Evolutionary conservation across 1,140 invertebrate genomes (phyloP), one percentile per base, ranked within the genome.

Genomic region (Drosophila sp.): DNA sequence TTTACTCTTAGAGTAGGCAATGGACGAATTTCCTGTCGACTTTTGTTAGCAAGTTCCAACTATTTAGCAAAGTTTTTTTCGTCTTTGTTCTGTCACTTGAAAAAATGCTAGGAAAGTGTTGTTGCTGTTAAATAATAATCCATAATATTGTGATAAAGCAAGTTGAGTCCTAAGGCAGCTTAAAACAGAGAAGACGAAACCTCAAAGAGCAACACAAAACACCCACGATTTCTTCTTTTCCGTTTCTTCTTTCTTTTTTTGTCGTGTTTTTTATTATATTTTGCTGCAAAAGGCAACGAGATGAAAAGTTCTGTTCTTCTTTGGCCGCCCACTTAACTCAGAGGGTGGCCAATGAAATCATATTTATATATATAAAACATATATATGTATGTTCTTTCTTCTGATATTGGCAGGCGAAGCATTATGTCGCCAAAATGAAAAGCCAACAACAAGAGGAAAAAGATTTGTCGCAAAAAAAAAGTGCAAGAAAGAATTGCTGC

Each of bases 381-480:
- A 27, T 50, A 27, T 27, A 3, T 3, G 17, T n/a, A 32, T 56
- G 5, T n/a, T 32, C 1, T 50, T 25, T 27, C 44, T 27, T 50
- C 44, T 50, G 23, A 50, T 27, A 50, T 50, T 50, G 44, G 44
- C 44, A 44, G 10, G 17, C 41, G 17, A 44, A 44, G 4, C 17
- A 23, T 47, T 47, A 23, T 47, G 44, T 47, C 44, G 44, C 44
- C 44, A 47, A 47, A 47, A 47, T 47, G 44, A 2, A 44, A n/a
- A n/a, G 4, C 10, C 17, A 47, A 47, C 50, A 54, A 54, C 25
- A 54, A 55, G 5, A n/a, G 23, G 54, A 1, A 38, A 23, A 17
- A 60, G 10, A 41, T 11, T 11, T 30, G 4, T 60, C 10, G 63
- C 63, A 47, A 60, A 44, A 61, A 76, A 76, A 70, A 55, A 60